Conservation (phyloP, 1,140 invertebrate genomes). For the Drosophila elegans region DNA sequence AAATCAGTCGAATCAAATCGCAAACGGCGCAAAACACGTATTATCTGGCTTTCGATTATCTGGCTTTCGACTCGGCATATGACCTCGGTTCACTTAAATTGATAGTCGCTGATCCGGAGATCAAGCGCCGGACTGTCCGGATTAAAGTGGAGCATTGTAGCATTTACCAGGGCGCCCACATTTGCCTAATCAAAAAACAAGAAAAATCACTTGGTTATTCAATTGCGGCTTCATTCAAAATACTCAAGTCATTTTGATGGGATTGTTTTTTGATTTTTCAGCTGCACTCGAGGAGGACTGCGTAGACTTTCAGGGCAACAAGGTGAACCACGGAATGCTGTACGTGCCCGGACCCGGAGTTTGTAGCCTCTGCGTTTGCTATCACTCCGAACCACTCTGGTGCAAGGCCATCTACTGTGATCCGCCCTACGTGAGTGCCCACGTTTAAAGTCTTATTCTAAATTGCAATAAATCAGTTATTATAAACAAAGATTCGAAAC, state of each 20-base stretch:
- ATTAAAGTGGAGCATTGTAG: slow-evolving; percentile 45
- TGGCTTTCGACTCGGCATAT: not conserved
- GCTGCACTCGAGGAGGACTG: slow-evolving; percentile 91
- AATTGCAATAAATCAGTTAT: too few species aligned
- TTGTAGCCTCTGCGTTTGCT: slow-evolving; percentile 94
- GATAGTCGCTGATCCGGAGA: slow-evolving; percentile 42
- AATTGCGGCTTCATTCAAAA: too few species aligned
- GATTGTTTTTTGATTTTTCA: slow-evolving; percentile 23
- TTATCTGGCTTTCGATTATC: slow-evolving; percentile 37
- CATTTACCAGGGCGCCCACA: not conserved
- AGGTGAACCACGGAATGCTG: slow-evolving; percentile 90
- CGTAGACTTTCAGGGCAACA: slow-evolving; percentile 91
- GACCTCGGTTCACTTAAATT: slow-evolving; percentile 32
- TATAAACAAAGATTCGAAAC: too few species aligned
- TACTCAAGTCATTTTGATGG: too few species aligned
- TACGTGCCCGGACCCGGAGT: slow-evolving; percentile 94
- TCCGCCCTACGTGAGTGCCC: slow-evolving; percentile 90
- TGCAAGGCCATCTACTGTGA: slow-evolving; percentile 94
- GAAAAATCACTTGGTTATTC: too few species aligned
- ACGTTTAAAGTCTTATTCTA: too few species aligned
- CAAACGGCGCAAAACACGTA: slow-evolving; percentile 42
- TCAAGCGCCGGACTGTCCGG: slow-evolving; percentile 34
- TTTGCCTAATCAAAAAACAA: not conserved
- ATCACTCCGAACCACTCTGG: slow-evolving; percentile 93
- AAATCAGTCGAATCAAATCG: slow-evolving; percentile 8